These are phyloP conservation scores for Bubo blakistoni DNA, from an alignment of 2,113 vertebrate genomes.

Conservation along the genomic window DNA sequence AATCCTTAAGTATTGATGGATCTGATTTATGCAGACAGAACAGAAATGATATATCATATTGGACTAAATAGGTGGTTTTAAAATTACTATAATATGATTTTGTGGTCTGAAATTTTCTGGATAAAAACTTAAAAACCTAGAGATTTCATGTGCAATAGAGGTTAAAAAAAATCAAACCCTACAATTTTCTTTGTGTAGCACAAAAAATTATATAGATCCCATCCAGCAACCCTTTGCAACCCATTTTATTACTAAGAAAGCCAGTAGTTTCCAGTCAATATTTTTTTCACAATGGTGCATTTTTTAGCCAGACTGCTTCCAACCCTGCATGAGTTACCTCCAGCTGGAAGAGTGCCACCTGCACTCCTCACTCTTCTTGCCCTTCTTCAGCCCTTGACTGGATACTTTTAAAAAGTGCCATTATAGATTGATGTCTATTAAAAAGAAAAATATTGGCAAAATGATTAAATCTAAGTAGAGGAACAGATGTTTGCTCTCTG, in stretches of 20 bases:
- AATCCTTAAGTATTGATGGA: background rate
- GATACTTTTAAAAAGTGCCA: background rate
- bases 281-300: background rate
- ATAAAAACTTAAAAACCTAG: background rate
- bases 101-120: background rate
- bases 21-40: background rate
- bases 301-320: background rate
- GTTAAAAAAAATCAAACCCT: background rate
- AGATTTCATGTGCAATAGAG: background rate
- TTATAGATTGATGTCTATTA: background rate
- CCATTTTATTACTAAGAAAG: background rate
- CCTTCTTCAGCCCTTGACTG: background rate
- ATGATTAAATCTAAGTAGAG: background rate
- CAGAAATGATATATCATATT: background rate
- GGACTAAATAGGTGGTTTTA: background rate
- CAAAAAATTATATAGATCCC: background rate
- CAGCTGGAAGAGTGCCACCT: background rate
- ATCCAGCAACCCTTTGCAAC: background rate
- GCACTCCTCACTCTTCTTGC: background rate
- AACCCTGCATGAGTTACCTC: background rate
- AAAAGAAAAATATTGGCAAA: background rate
- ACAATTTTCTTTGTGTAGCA: background rate
- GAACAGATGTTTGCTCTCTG: constrained; percentile 7
- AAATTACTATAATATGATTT: background rate
- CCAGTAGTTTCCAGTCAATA: background rate